phyloP scores from a whole-genome alignment of 2,797 vertebrate species.

The Poeciliopsis gracilis region DNA sequence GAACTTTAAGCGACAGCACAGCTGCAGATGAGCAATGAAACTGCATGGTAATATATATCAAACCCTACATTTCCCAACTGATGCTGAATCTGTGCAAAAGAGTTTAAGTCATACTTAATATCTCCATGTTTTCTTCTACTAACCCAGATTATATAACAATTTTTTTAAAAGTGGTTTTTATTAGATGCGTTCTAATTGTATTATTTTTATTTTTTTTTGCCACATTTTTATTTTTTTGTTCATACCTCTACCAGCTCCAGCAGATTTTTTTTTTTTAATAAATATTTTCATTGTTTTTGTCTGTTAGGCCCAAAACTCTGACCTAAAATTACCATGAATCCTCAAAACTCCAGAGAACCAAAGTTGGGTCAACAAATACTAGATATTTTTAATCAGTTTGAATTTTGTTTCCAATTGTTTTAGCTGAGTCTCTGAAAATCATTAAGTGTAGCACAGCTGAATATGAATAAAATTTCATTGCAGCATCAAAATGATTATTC shows the following conservation, averaged over 20 bases:
- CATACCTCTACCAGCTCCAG: not conserved
- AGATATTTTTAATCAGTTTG: not conserved
- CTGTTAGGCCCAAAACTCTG: not conserved
- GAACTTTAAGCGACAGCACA: not conserved
- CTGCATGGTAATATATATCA: not conserved
- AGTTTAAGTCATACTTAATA: not conserved
- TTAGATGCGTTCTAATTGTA: not conserved
- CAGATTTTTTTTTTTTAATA: not conserved
- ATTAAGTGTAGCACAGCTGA: not conserved
- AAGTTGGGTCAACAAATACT: not conserved
- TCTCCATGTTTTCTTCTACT: not conserved
- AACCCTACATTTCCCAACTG: not conserved
- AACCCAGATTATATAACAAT: not conserved
- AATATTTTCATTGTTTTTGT: not conserved
- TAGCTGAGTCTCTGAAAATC: not conserved
- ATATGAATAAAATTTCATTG: not conserved
- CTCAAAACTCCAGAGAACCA: not conserved
- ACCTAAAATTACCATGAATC: not conserved
- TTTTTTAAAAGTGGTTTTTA: not conserved
- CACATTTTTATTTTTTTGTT: not conserved
- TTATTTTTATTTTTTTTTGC: not conserved
- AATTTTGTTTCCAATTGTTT: not conserved
- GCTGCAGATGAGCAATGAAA: not conserved
- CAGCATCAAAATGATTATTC: not conserved
- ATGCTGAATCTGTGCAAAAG: not conserved